Percentiles rank a stretch among this genome's conserved stretches.
Conservation (phyloP, 2,113 vertebrate species). For the Corythoichthys haematopterus region DNA sequence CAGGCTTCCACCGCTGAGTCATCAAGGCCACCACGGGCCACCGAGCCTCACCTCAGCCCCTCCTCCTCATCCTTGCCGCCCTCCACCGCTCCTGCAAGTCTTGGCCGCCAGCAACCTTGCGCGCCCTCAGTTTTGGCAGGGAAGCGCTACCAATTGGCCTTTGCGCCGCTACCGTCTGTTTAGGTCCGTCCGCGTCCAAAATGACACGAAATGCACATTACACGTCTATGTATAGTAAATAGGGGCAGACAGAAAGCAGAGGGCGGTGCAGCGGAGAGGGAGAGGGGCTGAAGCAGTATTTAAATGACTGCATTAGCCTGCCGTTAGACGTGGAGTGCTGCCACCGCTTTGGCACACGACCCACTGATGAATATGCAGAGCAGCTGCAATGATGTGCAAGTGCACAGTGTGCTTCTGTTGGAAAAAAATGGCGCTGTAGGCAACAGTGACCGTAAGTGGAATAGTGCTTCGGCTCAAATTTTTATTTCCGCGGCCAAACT, state of each 20-base stretch:
- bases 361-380: conserved; percentile 48
- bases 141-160: conserved; percentile 6
- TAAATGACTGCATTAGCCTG: conserved; percentile 49
- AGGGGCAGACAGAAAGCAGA: conserved; percentile 24
- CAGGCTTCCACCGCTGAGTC: conserved; percentile 43
- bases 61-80: neutral
- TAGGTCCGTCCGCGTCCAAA: conserved; percentile 20
- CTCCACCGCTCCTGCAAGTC: neutral
- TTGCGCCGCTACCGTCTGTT: conserved; percentile 3
- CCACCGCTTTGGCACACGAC: conserved; percentile 44
- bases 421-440: conserved; percentile 24
- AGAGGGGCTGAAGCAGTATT: conserved; percentile 24
- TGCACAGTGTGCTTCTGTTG: conserved; percentile 18
- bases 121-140: conserved; percentile 2
- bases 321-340: conserved; percentile 42
- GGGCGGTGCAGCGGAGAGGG: conserved; percentile 16
- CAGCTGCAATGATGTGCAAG: conserved; percentile 29
- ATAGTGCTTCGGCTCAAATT: conserved; percentile 18
- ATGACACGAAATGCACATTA: conserved; percentile 37
- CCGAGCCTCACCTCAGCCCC: conserved; percentile 20
- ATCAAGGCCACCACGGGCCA: conserved; percentile 25
- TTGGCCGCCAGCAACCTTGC: conserved; percentile 15
- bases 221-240: conserved; percentile 45
- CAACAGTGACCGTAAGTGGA: conserved; percentile 23
- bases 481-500: too few relatives aligned